phyloP scores from a whole-genome alignment of 2,888 invertebrate species.

The Phengaris alcon region DNA sequence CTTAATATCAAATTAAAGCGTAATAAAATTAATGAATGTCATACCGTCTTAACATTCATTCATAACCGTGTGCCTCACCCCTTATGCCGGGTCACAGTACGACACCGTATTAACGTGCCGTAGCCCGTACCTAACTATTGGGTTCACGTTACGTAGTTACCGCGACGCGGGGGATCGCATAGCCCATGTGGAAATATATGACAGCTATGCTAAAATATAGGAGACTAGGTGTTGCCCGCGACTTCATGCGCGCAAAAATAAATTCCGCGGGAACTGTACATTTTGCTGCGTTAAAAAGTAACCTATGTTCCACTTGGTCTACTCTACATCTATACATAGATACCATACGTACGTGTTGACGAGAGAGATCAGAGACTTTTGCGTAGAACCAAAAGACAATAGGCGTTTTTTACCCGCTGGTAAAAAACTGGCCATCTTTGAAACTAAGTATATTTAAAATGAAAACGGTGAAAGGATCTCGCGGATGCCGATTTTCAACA shows the following conservation, averaged over 20 bases:
- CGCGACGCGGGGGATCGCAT: constrained; percentile 19
- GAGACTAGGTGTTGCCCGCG: too few species aligned
- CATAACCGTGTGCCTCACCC: neutral
- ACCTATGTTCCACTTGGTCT: too few species aligned
- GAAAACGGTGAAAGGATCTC: neutral
- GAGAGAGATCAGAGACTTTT: too few species aligned
- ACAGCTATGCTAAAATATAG: neutral
- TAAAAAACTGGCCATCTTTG: neutral
- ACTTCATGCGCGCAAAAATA: too few species aligned
- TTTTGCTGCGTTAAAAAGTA: too few species aligned
- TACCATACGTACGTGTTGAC: too few species aligned
- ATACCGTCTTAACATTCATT: neutral
- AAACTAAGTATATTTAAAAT: neutral
- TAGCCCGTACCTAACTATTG: constrained; percentile 6
- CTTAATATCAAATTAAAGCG: neutral
- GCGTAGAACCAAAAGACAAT: too few species aligned
- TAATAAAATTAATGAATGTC: neutral
- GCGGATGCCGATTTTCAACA: neutral
- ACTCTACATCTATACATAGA: too few species aligned
- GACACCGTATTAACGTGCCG: constrained; percentile 2
- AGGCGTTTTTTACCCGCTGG: too few species aligned
- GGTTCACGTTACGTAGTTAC: neutral
- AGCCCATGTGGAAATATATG: constrained; percentile 16
- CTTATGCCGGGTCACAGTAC: neutral
- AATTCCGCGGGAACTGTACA: too few species aligned